phyloP scores from a whole-genome alignment of 2,888 invertebrate species.

The Hymenopus coronatus region DNA sequence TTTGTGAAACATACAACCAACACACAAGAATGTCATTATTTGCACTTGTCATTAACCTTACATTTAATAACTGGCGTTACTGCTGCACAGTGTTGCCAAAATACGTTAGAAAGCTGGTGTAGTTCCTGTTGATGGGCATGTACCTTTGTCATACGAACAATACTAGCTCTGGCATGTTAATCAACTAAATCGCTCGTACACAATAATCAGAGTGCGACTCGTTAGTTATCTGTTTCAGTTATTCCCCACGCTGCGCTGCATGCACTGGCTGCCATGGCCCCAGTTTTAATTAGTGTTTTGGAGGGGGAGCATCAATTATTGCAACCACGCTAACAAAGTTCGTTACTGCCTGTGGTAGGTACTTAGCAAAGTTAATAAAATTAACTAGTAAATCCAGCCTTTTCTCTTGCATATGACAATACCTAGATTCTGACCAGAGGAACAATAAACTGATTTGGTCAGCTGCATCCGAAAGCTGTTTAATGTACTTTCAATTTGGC shows the following conservation, averaged over 20 bases:
- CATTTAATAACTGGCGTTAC: too few relatives aligned
- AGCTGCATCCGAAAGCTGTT: not conserved
- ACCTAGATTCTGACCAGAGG: not conserved
- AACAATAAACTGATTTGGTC: not conserved
- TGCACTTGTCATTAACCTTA: too few relatives aligned
- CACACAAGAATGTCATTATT: too few relatives aligned
- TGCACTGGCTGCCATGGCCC: too few relatives aligned
- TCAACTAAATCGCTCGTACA: not conserved
- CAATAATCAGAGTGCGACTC: not conserved
- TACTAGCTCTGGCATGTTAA: not conserved
- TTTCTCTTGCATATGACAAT: not conserved
- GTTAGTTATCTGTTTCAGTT: not conserved
- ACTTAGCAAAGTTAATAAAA: not conserved
- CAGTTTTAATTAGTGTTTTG: not conserved
- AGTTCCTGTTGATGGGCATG: not conserved
- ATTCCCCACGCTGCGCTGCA: not conserved
- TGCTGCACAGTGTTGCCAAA: too few relatives aligned
- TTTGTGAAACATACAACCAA: too few relatives aligned
- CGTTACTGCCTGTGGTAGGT: not conserved
- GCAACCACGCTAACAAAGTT: not conserved
- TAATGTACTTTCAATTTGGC: not conserved
- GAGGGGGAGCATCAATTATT: not conserved
- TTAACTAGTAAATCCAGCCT: not conserved
- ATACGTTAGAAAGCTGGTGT: not conserved
- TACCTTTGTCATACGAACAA: not conserved